A percentile compares a stretch with the other conserved stretches of the same genome.
These are phyloP conservation scores for Microcebus lehilahytsara DNA, from an alignment of 2,113 vertebrate genomes.

Conservation along the genomic window DNA sequence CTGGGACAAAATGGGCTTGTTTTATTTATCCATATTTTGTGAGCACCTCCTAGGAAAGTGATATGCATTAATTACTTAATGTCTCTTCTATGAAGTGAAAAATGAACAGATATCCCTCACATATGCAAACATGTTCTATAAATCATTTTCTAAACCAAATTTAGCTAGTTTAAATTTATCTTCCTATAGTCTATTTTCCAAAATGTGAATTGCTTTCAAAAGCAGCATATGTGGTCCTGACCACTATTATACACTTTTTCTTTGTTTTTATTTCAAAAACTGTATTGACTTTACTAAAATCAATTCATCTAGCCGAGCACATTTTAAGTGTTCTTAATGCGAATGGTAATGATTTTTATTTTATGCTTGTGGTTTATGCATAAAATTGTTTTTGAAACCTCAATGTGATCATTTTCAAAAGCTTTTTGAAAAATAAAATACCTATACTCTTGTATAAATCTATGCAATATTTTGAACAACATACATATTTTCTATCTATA, in stretches of 20 bases:
- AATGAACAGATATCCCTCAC: background rate
- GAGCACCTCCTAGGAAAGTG: background rate
- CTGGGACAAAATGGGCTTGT: background rate
- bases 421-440: background rate
- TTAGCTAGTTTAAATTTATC: background rate
- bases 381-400: constrained; percentile 10
- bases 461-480: background rate
- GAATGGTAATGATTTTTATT: background rate
- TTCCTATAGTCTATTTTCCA: background rate
- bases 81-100: background rate
- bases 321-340: background rate
- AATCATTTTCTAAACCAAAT: background rate
- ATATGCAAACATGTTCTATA: background rate
- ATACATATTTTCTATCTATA: background rate
- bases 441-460: background rate
- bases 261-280: background rate
- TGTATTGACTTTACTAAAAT: background rate
- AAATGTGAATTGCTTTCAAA: background rate
- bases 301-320: background rate
- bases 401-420: background rate
- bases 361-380: background rate
- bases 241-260: background rate
- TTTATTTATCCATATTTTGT: background rate
- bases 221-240: background rate
- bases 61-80: background rate